Evolutionary conservation across 92 coral and sea anemone genomes (phyloP).

Genomic region (Plumapathes pennacea): DNA sequence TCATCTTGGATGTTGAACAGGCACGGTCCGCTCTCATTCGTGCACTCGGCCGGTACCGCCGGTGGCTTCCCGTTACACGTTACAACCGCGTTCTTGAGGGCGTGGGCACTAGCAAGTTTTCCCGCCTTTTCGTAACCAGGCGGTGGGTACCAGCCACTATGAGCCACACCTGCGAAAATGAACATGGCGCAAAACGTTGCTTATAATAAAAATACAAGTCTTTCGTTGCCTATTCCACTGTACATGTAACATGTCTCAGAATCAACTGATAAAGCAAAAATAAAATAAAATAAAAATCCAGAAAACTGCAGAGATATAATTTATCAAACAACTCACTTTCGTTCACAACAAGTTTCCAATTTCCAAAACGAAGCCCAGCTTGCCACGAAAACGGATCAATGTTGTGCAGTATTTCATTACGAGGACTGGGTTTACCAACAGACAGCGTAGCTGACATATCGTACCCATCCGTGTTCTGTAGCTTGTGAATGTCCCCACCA

Average conservation of each 20-base stretch:
- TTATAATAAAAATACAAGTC: too few relatives aligned
- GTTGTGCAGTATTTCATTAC: constrained; percentile 70
- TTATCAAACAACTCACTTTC: constrained; percentile 45
- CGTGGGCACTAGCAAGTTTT: constrained; percentile 15
- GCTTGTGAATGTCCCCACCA: constrained; percentile 72
- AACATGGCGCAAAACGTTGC: too few relatives aligned
- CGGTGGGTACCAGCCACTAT: constrained; percentile 91
- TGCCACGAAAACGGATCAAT: constrained; percentile 62
- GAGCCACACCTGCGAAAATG: constrained; percentile 28
- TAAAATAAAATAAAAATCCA: too few relatives aligned
- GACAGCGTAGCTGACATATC: constrained; percentile 72
- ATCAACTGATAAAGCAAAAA: too few relatives aligned
- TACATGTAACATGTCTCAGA: too few relatives aligned
- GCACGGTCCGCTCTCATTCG: constrained; percentile 65
- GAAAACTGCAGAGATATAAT: too few relatives aligned
- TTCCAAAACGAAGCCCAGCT: constrained; percentile 59
- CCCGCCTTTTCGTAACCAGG: constrained; percentile 57
- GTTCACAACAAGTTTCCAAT: constrained; percentile 78
- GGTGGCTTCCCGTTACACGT: constrained; percentile 77
- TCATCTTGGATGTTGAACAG: constrained; percentile 63
- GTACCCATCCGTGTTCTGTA: constrained; percentile 56
- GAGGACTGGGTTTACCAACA: constrained; percentile 53
- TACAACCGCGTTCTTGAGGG: constrained; percentile 71
- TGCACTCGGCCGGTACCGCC: constrained; percentile 41
- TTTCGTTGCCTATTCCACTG: too few relatives aligned